Conservation (phyloP, 35 echinoderm and acorn worm species). For the Lytechinus pictus region DNA sequence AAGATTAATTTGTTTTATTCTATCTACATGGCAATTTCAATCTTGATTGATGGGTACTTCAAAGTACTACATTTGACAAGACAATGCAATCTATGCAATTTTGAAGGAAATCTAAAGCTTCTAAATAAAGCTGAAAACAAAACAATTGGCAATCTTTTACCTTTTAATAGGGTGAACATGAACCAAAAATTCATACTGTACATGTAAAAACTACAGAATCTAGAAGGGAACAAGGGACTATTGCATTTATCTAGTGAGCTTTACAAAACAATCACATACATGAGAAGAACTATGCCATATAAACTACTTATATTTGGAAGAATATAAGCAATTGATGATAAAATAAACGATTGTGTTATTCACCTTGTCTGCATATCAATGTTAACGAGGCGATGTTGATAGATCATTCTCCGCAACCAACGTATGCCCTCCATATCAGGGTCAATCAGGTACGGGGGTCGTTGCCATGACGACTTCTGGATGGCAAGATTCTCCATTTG, state of each 20-base stretch:
- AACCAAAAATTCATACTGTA: too few relatives aligned
- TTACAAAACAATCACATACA: too few relatives aligned
- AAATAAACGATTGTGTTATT: background rate
- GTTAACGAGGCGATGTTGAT: conserved; percentile 68
- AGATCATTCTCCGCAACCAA: conserved; percentile 71
- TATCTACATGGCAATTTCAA: too few relatives aligned
- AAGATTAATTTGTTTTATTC: too few relatives aligned
- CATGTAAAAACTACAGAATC: too few relatives aligned
- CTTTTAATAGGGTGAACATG: too few relatives aligned
- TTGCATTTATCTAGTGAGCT: too few relatives aligned
- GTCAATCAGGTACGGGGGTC: conserved; percentile 95
- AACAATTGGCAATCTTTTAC: too few relatives aligned
- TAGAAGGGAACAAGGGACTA: too few relatives aligned
- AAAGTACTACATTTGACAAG: background rate
- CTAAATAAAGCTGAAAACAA: too few relatives aligned
- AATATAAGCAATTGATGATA: background rate
- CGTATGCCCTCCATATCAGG: conserved; percentile 92
- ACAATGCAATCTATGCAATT: background rate
- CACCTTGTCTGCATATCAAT: conserved; percentile 98
- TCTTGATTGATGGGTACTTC: too few relatives aligned
- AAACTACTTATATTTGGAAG: background rate
- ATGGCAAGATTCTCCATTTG: conserved; percentile 98
- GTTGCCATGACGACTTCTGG: conserved; percentile 95
- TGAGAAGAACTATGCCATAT: too few relatives aligned
- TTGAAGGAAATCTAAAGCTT: background rate